Evolutionary conservation across 2,797 vertebrate genomes (phyloP).

Genomic region (Gymnocypris eckloni): DNA sequence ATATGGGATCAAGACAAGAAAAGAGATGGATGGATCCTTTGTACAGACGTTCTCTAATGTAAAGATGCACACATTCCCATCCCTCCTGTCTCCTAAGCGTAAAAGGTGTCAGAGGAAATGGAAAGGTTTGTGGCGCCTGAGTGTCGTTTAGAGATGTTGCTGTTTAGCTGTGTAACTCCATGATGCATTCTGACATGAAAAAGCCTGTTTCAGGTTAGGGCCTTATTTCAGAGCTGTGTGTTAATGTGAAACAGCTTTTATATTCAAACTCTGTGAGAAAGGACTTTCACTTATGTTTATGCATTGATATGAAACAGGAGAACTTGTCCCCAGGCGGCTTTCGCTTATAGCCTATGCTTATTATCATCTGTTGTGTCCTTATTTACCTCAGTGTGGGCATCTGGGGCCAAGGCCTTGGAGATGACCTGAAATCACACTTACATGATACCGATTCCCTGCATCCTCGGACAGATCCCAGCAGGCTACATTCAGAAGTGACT

Average conservation of each 20-base stretch:
- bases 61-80: conserved; percentile 10
- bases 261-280: conserved; percentile 12
- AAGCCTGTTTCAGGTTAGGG: conserved; percentile 23
- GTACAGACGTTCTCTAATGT: not conserved
- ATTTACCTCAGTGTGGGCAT: conserved; percentile 15
- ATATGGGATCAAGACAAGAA: conserved; percentile 26
- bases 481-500: not conserved
- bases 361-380: conserved; percentile 28
- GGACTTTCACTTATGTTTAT: conserved; percentile 17
- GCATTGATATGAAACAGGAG: conserved; percentile 24
- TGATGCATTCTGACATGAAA: conserved; percentile 19
- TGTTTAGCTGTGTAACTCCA: not conserved
- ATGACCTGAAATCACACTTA: conserved; percentile 26
- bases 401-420: conserved; percentile 23
- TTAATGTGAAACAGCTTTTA: conserved; percentile 38
- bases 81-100: conserved; percentile 5
- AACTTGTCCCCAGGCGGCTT: not conserved
- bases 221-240: conserved; percentile 8
- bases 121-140: conserved; percentile 1
- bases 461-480: not conserved
- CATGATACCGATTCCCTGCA: conserved; percentile 7
- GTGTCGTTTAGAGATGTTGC: not conserved
- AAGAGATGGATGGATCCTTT: conserved; percentile 11
- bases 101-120: conserved; percentile 20
- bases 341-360: not conserved